phyloP scores from a whole-genome alignment of 2,113 vertebrate species.

The Dipodomys stephensi region DNA sequence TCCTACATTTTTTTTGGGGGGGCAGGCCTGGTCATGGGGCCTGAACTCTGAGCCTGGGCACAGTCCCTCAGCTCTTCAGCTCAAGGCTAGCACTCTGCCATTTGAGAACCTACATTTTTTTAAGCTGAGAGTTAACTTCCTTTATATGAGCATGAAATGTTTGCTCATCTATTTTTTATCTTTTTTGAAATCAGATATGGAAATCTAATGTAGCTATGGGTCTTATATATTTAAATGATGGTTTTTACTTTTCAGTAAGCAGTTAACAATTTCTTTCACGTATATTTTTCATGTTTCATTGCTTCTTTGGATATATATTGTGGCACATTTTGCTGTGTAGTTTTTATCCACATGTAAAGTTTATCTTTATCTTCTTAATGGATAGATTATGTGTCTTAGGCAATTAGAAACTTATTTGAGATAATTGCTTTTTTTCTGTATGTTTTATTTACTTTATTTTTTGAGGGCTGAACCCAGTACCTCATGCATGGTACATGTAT shows the following conservation, averaged over 20 bases:
- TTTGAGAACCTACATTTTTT: not conserved
- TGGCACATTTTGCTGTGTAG: not conserved
- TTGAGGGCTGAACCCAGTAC: not conserved
- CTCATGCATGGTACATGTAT: not conserved
- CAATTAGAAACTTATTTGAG: not conserved
- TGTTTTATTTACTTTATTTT: not conserved
- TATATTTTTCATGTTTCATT: not conserved
- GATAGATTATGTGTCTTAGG: not conserved
- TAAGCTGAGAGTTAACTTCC: not conserved
- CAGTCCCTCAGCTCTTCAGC: no score
- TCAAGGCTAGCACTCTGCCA: no score
- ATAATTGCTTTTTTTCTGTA: not conserved
- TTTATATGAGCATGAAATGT: conserved; percentile 22
- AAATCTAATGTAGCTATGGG: not conserved
- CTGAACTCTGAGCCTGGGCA: no score
- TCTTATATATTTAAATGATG: not conserved
- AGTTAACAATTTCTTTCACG: not conserved
- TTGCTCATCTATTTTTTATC: not conserved
- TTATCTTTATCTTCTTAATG: not conserved
- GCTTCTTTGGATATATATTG: not conserved
- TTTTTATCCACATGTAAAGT: not conserved
- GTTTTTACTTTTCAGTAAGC: not conserved
- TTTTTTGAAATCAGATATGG: not conserved
- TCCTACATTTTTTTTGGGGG: not conserved
- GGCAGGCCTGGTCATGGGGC: not conserved